phyloP scores from a whole-genome alignment of 2,797 vertebrate genomes.

The Meriones psammophilus region DNA sequence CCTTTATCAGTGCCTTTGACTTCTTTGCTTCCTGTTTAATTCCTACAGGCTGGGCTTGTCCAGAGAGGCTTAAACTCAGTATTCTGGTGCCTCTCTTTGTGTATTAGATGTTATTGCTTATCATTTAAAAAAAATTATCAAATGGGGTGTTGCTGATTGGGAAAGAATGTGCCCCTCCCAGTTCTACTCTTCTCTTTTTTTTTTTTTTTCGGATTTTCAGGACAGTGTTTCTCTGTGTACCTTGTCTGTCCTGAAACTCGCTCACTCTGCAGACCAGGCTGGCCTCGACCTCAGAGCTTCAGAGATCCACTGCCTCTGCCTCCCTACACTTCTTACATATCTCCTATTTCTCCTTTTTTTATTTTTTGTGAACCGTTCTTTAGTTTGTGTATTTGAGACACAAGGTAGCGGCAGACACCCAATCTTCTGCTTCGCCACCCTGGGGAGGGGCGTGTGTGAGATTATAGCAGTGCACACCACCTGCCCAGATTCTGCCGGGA shows the following conservation, averaged over 20 bases:
- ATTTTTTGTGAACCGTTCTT: neutral
- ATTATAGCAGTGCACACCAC: neutral
- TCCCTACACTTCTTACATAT: neutral
- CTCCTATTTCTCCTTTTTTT: neutral
- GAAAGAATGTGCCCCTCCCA: neutral
- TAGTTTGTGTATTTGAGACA: neutral
- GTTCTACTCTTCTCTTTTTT: neutral
- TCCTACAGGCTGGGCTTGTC: neutral
- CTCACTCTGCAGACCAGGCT: too few species aligned
- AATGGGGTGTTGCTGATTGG: neutral
- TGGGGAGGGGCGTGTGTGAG: too few species aligned
- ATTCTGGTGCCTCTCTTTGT: neutral
- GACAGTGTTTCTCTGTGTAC: too few species aligned
- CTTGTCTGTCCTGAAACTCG: too few species aligned
- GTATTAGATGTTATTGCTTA: neutral
- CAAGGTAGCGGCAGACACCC: too few species aligned
- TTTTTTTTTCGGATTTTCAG: too few species aligned
- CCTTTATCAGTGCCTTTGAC: neutral
- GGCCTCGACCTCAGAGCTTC: too few species aligned
- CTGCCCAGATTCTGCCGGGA: neutral
- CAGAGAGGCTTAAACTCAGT: neutral
- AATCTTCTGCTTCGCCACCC: neutral
- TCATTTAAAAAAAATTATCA: neutral
- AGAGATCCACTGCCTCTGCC: too few species aligned
- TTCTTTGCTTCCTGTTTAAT: slow-evolving; percentile 14